phyloP scores from a whole-genome alignment of 2,113 vertebrate species.

The Sphyrna mokarran region DNA sequence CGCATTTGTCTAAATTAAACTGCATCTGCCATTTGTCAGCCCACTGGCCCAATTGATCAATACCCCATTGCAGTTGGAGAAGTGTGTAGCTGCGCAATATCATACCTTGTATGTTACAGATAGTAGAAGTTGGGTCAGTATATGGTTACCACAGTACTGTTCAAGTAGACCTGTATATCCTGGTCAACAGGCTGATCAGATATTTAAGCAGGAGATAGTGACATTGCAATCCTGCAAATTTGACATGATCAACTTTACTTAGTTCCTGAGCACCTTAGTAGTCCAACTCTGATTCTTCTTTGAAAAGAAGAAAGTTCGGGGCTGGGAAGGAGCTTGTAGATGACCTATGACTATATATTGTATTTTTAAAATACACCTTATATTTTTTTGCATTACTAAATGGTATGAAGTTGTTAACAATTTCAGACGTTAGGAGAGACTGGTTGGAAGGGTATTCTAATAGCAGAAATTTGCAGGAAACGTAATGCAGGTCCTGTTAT shows the following conservation, averaged over 20 bases:
- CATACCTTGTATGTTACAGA: no score
- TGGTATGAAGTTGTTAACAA: not conserved
- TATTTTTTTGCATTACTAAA: not conserved
- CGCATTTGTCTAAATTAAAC: no score
- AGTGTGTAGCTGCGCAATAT: not conserved
- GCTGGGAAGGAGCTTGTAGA: not conserved
- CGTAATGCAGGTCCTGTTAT: not conserved
- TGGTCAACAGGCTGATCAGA: not conserved
- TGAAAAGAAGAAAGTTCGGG: not conserved
- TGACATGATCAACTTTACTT: not conserved
- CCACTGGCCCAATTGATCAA: no score
- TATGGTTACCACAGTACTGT: not conserved
- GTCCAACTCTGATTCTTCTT: not conserved
- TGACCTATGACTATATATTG: not conserved
- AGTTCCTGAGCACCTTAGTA: not conserved
- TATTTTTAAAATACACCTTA: not conserved
- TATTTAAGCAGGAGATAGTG: not conserved
- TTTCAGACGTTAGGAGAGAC: not conserved
- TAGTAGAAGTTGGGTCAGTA: not conserved
- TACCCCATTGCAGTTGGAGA: no score
- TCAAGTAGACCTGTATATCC: not conserved
- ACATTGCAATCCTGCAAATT: not conserved
- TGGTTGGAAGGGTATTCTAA: not conserved
- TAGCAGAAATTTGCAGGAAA: not conserved
- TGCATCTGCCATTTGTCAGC: no score